These are phyloP conservation scores for Amphiura filiformis DNA, from an alignment of 35 echinoderm and acorn worm species.

Conservation along the genomic window DNA sequence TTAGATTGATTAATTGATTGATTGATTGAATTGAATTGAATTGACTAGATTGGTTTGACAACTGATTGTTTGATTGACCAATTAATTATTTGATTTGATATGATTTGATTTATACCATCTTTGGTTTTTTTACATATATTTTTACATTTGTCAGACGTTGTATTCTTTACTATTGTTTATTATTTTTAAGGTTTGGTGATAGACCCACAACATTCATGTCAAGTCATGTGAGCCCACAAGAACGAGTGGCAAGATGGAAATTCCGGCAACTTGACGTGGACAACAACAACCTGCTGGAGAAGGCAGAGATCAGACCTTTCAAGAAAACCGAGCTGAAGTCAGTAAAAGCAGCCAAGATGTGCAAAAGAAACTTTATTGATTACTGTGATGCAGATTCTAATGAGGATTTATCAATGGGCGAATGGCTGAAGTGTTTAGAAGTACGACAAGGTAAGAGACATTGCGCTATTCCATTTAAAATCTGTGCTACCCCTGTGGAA, in stretches of 20 bases:
- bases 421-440: constrained; percentile 54
- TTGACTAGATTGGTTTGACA: too few species aligned
- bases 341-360: constrained; percentile 34
- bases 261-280: constrained; percentile 45
- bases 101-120: neutral
- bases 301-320: constrained; percentile 27
- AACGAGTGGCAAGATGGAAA: constrained; percentile 49
- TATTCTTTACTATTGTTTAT: too few species aligned
- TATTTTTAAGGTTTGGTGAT: neutral
- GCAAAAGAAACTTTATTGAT: constrained; percentile 46
- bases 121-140: neutral
- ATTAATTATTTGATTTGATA: too few species aligned
- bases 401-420: constrained; percentile 28
- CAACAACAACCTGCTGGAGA: constrained; percentile 43
- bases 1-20: too few species aligned
- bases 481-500: too few species aligned
- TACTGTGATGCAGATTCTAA: constrained; percentile 44
- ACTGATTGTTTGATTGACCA: too few species aligned
- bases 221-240: neutral
- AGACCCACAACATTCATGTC: neutral
- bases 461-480: too few species aligned
- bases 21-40: too few species aligned
- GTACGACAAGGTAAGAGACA: constrained; percentile 30
- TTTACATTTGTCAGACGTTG: too few species aligned
- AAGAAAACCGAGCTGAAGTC: constrained; percentile 10